Evolutionary conservation across 1,140 invertebrate genomes (phyloP), one percentile per base, ranked within the genome.

Genomic region (Frieseomelitta varia): DNA sequence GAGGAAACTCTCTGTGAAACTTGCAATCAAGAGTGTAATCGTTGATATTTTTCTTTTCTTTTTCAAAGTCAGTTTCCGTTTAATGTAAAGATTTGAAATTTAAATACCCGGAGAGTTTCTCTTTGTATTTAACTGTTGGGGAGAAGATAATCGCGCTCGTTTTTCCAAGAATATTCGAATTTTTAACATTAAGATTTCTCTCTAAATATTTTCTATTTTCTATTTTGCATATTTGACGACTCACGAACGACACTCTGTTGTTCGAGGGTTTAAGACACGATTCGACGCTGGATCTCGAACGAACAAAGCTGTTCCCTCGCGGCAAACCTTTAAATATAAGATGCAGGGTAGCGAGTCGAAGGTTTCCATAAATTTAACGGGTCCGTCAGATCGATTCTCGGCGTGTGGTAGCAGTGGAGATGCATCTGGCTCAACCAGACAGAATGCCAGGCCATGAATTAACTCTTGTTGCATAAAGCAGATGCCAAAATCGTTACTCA

Each of bases 401-500:
- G 15, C n/a, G 24, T 21, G 17, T 27, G 74, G 14, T 11, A 30
- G 11, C 34, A 27, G 14, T 14, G 39, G 17, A 1, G 75, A 61
- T 47, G 39, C 75, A 39, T 84, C 75, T 61, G 81, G 81, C 14
- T 10, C 8, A 51, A 12, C n/a, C 15, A 56, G 30, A 79, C 68
- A 21, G 65, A 61, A 61, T 8, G n/a, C 56, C 19, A n/a, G 34
- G 34, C n/a, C 76, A 56, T 78, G 82, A 76, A 81, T 87, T 68
- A 84, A 85, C 67, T 61, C 63, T 68, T 30, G 81, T 73, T 71
- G 53, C 72, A 63, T 65, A 63, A 83, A 77, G 76, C 84, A 85
- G 71, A 68, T 72, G 69, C 77, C 53, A 68, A 65, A 67, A 58
- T 27, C 71, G 69, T 82, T 82, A 51, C n/a, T 76, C 56, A 24